Conservation (phyloP, 92 coral and sea anemone species). For the Zoanthus sansibaricus region DNA sequence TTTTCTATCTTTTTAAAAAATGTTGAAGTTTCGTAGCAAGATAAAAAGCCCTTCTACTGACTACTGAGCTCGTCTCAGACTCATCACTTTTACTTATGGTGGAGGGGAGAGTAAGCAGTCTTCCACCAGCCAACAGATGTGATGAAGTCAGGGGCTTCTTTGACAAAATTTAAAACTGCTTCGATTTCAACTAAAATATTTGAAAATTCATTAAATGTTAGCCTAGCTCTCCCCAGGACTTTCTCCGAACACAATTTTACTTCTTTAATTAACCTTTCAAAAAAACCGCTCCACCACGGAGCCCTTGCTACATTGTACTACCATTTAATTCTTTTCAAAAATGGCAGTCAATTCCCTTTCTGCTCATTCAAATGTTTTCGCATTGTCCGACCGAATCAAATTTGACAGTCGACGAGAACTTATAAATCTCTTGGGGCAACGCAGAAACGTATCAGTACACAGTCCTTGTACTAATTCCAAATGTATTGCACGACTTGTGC, state of each 20-base stretch:
- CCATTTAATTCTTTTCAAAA: constrained; percentile 29
- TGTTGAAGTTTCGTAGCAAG: constrained; percentile 30
- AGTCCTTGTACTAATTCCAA: constrained; percentile 23
- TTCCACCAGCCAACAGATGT: constrained; percentile 33
- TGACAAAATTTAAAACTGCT: constrained; percentile 39
- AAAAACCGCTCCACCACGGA: constrained; percentile 41
- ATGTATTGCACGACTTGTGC: constrained; percentile 38
- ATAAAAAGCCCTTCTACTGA: constrained; percentile 1
- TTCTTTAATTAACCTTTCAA: constrained; percentile 15
- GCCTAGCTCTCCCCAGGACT: constrained; percentile 26
- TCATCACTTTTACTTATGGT: constrained; percentile 10
- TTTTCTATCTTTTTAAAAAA: constrained; percentile 47
- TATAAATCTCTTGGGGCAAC: constrained; percentile 26
- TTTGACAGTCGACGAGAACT: constrained; percentile 22
- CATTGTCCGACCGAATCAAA: neutral
- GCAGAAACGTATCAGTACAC: constrained; percentile 26
- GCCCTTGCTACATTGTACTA: constrained; percentile 21
- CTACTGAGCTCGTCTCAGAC: neutral
- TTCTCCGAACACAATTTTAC: constrained; percentile 46
- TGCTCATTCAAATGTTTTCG: constrained; percentile 25
- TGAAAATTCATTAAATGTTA: constrained; percentile 48
- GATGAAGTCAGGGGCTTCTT: constrained; percentile 55
- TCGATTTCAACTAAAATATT: constrained; percentile 48
- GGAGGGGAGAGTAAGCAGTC: constrained; percentile 21
- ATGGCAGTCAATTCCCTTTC: constrained; percentile 8